phyloP scores from a whole-genome alignment of 2,888 invertebrate genomes.

The Odontothrips loti region DNA sequence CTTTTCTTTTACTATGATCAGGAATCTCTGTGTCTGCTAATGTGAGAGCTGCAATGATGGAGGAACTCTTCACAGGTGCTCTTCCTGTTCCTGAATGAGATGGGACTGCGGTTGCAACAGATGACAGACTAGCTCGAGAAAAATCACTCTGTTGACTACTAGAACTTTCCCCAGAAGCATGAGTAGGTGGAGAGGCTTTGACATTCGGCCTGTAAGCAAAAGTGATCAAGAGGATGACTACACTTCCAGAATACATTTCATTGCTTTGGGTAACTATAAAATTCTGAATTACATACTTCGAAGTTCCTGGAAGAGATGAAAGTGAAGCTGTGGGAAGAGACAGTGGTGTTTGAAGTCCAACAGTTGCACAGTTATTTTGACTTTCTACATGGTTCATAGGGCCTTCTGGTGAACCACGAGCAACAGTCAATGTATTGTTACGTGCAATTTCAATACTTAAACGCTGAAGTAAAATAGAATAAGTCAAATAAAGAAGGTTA shows the following conservation, averaged over 20 bases:
- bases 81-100: background rate
- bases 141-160: background rate
- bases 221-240: background rate
- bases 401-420: slow-evolving; percentile 39
- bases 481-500: slow-evolving; percentile 32
- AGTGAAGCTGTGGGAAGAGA: background rate
- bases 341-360: slow-evolving; percentile 6
- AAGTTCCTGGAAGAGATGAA: background rate
- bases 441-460: slow-evolving; percentile 65
- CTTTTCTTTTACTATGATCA: background rate
- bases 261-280: no score
- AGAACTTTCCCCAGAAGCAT: background rate
- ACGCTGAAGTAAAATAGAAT: slow-evolving; percentile 49
- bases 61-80: background rate
- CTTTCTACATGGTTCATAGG: slow-evolving; percentile 34
- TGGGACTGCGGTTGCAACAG: background rate
- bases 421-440: slow-evolving; percentile 58
- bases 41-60: background rate
- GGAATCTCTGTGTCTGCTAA: slow-evolving; percentile 9
- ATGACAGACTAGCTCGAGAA: background rate
- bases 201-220: no score
- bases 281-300: background rate
- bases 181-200: background rate
- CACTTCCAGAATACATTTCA: no score
- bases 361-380: background rate